Conservation (phyloP, 1,140 invertebrate species). For the Penaeus vannamei region DNA sequence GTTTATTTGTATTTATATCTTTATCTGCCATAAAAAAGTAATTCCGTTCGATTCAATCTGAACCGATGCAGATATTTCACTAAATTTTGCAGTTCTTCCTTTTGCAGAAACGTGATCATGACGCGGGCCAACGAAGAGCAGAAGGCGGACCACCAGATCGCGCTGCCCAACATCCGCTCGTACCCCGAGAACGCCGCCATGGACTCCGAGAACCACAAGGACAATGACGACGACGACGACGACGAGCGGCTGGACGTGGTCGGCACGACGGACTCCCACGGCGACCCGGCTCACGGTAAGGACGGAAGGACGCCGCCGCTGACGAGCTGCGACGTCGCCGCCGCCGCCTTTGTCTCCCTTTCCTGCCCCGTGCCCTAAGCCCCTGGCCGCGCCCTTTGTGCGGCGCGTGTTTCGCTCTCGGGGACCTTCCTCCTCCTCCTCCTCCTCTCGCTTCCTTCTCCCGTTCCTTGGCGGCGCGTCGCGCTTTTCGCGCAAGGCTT, state of each 20-base stretch:
- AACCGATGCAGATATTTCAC: slow-evolving; percentile 58
- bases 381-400: too few relatives aligned
- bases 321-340: too few relatives aligned
- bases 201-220: slow-evolving; percentile 67
- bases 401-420: too few relatives aligned
- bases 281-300: slow-evolving; percentile 65
- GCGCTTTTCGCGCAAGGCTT: too few relatives aligned
- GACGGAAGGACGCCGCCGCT: neutral
- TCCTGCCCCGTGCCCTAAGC: too few relatives aligned
- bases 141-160: slow-evolving; percentile 68
- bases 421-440: neutral
- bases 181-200: slow-evolving; percentile 62
- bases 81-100: slow-evolving; percentile 59
- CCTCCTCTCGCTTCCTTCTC: neutral
- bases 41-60: too few relatives aligned
- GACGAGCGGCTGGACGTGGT: slow-evolving; percentile 91
- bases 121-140: slow-evolving; percentile 60
- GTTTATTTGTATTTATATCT: too few relatives aligned
- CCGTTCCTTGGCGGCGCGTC: neutral
- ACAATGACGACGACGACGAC: slow-evolving; percentile 80
- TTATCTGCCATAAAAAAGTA: too few relatives aligned
- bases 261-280: slow-evolving; percentile 77
- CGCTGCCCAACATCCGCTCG: slow-evolving; percentile 64
- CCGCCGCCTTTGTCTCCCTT: too few relatives aligned
- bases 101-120: slow-evolving; percentile 63